Evolutionary conservation across 2,113 vertebrate genomes (phyloP).

Genomic region (Phaethon lepturus): DNA sequence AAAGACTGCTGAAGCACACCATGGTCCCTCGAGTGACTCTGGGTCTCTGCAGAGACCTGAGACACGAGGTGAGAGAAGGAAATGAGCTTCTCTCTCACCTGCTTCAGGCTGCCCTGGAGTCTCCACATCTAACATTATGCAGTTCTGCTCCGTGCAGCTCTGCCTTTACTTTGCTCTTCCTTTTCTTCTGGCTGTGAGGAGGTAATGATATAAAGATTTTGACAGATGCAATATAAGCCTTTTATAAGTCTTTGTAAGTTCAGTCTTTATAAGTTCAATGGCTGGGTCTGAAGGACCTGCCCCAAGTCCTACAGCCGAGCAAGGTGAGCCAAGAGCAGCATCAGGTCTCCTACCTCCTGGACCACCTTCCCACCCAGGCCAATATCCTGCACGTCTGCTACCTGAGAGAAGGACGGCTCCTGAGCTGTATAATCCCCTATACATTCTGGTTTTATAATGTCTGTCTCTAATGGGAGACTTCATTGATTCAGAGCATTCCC

Average conservation of each 20-base stretch:
- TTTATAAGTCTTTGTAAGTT: no score
- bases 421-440: not conserved
- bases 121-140: rapidly evolving
- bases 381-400: no score
- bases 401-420: not conserved
- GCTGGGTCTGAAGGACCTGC: not conserved
- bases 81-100: not conserved
- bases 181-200: not conserved
- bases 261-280: not conserved
- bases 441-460: rapidly evolving
- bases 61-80: not conserved
- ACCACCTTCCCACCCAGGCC: not conserved
- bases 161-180: not conserved
- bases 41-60: not conserved
- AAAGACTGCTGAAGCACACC: no score
- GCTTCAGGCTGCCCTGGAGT: not conserved
- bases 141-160: rapidly evolving
- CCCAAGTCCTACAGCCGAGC: not conserved
- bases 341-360: not conserved
- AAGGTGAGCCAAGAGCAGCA: not conserved
- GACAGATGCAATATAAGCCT: not conserved
- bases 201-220: rapidly evolving
- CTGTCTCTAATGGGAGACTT: not conserved
- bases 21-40: not conserved
- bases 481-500: not conserved